These are phyloP conservation scores for Nesospiza acunhae DNA, from an alignment of 2,113 vertebrate genomes.

Conservation along the genomic window DNA sequence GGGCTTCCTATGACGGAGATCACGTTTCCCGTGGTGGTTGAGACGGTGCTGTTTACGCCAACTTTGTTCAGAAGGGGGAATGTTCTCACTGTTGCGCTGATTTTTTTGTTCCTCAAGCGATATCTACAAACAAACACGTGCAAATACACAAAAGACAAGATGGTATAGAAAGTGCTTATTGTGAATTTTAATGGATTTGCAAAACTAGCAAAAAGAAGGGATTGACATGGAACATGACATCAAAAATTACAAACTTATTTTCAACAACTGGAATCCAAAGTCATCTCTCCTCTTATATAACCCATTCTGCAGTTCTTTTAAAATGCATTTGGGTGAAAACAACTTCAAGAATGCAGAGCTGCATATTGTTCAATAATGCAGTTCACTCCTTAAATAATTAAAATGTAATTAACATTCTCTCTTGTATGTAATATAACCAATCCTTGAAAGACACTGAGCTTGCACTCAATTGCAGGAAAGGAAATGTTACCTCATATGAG, in stretches of 20 bases:
- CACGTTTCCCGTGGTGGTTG: constrained; percentile 77
- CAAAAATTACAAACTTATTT: not conserved
- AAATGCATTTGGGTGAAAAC: not conserved
- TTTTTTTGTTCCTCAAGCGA: constrained; percentile 94
- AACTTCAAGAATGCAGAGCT: not conserved
- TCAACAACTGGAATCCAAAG: not conserved
- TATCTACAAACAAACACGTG: constrained; percentile 74
- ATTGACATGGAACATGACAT: not conserved
- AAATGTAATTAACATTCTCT: not conserved
- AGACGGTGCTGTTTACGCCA: constrained; percentile 75
- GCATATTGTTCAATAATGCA: not conserved
- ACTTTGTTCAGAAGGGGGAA: constrained; percentile 87
- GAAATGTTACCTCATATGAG: not conserved
- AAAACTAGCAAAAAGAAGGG: not conserved
- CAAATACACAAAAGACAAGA: not conserved
- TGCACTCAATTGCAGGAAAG: not conserved
- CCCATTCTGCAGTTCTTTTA: not conserved
- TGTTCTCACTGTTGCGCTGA: constrained; percentile 81
- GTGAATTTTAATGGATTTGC: not conserved
- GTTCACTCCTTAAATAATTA: not conserved
- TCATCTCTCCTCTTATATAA: not conserved
- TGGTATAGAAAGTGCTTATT: not conserved
- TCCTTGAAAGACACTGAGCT: not conserved
- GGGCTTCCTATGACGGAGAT: constrained; percentile 81
- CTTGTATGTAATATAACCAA: not conserved